Conservation (phyloP, 2,113 vertebrate species). For the Campylomormyrus tamandua region DNA sequence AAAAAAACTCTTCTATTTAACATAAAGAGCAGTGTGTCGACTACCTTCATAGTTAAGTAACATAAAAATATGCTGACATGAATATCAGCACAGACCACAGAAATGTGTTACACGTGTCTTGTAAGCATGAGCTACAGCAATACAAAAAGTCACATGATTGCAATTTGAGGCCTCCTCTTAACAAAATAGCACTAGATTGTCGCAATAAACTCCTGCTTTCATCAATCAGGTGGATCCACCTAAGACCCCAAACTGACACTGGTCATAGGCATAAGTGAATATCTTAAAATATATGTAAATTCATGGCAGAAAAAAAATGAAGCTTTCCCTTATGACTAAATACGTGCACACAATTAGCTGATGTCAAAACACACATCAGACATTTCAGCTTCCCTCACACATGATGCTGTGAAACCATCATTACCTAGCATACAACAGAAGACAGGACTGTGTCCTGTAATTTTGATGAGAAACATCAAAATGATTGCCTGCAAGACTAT, state of each 20-base stretch:
- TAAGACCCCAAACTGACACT: neutral
- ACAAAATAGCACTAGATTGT: neutral
- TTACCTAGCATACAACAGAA: neutral
- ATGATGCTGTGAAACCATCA: neutral
- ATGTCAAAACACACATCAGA: neutral
- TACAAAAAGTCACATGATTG: neutral
- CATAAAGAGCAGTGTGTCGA: neutral
- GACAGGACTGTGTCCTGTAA: neutral
- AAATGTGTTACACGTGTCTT: neutral
- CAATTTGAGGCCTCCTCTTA: neutral
- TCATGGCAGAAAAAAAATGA: neutral
- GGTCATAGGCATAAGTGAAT: neutral
- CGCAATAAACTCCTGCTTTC: neutral
- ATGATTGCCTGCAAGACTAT: neutral
- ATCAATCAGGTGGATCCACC: neutral
- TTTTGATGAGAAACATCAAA: neutral
- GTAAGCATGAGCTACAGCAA: neutral
- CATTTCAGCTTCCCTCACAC: neutral
- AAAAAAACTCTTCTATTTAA: neutral
- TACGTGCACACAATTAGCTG: neutral
- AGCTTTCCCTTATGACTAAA: neutral
- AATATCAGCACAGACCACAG: neutral
- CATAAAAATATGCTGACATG: neutral
- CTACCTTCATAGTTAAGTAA: neutral
- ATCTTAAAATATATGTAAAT: neutral